Evolutionary conservation across 2,888 invertebrate species (phyloP).

Genomic region (Chirona hameri): DNA sequence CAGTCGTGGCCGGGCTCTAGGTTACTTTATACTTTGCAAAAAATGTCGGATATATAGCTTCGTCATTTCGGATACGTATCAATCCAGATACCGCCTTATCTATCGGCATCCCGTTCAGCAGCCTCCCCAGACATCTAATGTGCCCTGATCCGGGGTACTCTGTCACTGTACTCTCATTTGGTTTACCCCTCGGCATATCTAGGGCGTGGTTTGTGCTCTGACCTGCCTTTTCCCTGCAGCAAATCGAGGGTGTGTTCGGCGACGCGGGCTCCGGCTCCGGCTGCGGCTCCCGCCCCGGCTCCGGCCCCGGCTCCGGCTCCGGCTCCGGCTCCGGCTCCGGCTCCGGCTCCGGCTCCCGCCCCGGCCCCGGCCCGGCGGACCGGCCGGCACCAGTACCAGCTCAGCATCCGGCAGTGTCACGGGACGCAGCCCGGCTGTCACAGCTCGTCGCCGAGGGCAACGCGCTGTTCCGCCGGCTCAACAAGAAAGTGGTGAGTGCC

Average conservation of each 20-base stretch:
- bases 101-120: no score
- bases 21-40: no score
- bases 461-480: background rate
- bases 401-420: background rate
- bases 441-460: background rate
- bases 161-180: no score
- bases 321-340: background rate
- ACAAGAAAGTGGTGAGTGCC: background rate
- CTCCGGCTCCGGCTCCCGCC: background rate
- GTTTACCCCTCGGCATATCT: no score
- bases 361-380: background rate
- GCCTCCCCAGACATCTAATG: no score
- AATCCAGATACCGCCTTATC: no score
- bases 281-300: background rate
- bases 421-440: background rate
- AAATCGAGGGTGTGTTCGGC: slow-evolving; percentile 1
- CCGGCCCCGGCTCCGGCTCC: no score
- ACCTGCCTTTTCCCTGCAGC: background rate
- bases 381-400: background rate
- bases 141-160: no score
- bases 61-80: no score
- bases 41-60: no score
- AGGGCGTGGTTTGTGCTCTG: no score
- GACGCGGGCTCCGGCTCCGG: background rate
- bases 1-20: no score